Conservation (phyloP, 2,113 vertebrate species). For the Ciconia stormi region DNA sequence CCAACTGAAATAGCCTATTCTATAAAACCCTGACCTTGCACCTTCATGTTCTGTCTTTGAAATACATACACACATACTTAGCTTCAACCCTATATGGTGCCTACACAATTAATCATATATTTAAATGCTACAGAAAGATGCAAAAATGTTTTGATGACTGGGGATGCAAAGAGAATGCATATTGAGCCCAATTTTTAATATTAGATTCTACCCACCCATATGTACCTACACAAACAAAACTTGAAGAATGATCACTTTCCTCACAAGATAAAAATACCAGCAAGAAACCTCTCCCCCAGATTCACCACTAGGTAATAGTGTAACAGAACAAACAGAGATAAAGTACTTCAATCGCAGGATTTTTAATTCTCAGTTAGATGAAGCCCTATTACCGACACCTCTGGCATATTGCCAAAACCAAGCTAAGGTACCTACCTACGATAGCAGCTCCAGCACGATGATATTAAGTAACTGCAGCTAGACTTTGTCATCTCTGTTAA, state of each 20-base stretch:
- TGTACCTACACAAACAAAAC: not conserved
- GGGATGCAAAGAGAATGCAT: not conserved
- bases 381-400: not conserved
- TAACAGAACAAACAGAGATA: not conserved
- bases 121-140: not conserved
- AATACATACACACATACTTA: not conserved
- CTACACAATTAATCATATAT: not conserved
- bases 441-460: not conserved
- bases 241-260: not conserved
- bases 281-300: not conserved
- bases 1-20: not conserved
- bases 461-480: not conserved
- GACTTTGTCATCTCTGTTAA: not conserved
- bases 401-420: not conserved
- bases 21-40: not conserved
- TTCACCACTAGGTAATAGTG: not conserved
- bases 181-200: not conserved
- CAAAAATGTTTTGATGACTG: not conserved
- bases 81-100: not conserved
- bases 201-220: not conserved
- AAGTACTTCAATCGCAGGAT: not conserved
- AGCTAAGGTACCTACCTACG: not conserved
- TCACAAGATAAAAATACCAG: not conserved
- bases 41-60: not conserved
- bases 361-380: not conserved